Evolutionary conservation across 2,113 vertebrate species (phyloP), one percentile per base, ranked within the genome.

Genomic region (Zingel zingel): DNA sequence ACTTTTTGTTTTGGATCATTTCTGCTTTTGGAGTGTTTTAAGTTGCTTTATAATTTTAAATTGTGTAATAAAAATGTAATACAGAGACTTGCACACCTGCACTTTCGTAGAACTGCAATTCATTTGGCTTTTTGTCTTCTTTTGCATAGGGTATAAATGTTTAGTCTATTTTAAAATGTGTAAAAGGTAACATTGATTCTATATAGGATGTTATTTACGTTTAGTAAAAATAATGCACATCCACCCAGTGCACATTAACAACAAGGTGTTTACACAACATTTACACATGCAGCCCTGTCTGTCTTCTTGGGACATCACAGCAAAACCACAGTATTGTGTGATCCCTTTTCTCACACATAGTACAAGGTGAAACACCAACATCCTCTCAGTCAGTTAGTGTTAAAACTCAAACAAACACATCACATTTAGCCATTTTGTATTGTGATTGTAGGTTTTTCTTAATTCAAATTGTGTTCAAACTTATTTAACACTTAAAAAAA

Each of bases 241-340:
- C 19, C 4, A 62, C 21, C 4, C 3, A 2, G 4, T 39, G 45
- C 27, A 50, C 47, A n/a, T 1, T 57, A 13, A 21, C 6, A 13
- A 53, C 18, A 63, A 36, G 2, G 15, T 18, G 6, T 13, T 27
- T 48, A 27, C n/a, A 6, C 5, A 21, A 48, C 43, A 76, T 76
- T 15, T 3, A 56, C 0, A 19, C 15, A 25, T 30, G 57, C 57
- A 25, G 25, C 23, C 1, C 2, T 8, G 15, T 21, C 2, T 36
- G 3, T 14, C 9, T 4, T 50, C 12, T 59, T 36, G 14, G 10
- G 7, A 58, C 10, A 25, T 12, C 8, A 43, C 9, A 15, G 3
- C 18, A 27, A 76, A 85, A 53, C 79, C 62, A 64, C 66, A 53
- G 14, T 1, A 9, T 19, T 15, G n/a, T n/a, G 54, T 33, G 14